Evolutionary conservation across 2,888 invertebrate genomes (phyloP), one percentile per base, ranked within the genome.

Genomic region (Acronicta psi): DNA sequence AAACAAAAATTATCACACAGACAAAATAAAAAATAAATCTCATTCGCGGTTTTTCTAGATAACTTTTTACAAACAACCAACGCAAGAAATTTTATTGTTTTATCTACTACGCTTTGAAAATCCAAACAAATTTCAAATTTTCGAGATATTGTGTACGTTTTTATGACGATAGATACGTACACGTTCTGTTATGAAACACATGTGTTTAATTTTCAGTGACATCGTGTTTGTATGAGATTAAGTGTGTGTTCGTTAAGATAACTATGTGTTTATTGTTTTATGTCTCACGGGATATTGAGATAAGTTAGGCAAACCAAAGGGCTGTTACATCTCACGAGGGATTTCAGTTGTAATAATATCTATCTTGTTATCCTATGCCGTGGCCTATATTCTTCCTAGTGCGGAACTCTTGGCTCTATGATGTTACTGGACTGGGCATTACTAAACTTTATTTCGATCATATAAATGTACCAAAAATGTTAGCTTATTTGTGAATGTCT

Each of bases 201-300:
- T 45, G 29, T 34, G 37, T n/a, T n/a, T n/a, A n/a, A n/a, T n/a
- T n/a, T 18, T 18, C 16, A 37, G 31, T 44, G 45, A 56, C 50
- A 56, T 49, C 18, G 14, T 72, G 55, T 73, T 69, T 68, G 59
- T 43, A n/a, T 37, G 20, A 64, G 64, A 46, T 64, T 60, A 44
- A 20, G n/a, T 45, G 23, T 44, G 38, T 45, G 42, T 55, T 54
- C 40, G 51, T 16, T 31, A 11, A 51, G 57, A 65, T 66, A 69
- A 47, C 41, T n/a, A 7, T 43, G 37, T 60, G 42, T 41, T 54
- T 40, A 38, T 53, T 66, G 23, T 69, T 69, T 40, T 66, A 55
- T 60, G 63, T 62, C 34, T 63, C 40, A 45, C 42, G 52, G 43
- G 49, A 52, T 69, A 66, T 74, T 64, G 36, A 38, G 41, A 72